Conservation (phyloP, 2,888 invertebrate species). For the Drosophila picticornis region DNA sequence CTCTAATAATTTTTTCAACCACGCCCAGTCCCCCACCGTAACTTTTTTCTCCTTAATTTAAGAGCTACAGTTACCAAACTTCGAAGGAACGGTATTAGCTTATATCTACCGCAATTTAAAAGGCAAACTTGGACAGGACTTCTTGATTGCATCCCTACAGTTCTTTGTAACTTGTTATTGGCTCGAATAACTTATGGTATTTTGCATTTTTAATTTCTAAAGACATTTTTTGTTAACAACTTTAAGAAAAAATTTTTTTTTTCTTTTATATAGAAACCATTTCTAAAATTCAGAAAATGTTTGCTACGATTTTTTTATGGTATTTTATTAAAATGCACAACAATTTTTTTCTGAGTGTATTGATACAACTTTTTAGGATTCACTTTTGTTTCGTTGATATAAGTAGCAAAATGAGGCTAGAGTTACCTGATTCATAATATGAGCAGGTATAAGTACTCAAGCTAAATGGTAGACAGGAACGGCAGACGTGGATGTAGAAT, state of each 20-base stretch:
- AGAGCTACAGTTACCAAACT: too few species aligned
- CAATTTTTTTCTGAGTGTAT: background rate
- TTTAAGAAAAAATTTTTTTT: background rate
- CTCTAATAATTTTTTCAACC: too few species aligned
- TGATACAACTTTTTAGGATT: too few species aligned
- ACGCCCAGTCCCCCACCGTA: too few species aligned
- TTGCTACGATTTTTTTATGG: background rate
- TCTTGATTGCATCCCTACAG: too few species aligned
- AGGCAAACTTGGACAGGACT: too few species aligned
- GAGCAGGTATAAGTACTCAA: background rate
- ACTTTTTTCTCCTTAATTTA: too few species aligned
- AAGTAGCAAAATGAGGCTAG: background rate
- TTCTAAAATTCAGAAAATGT: background rate
- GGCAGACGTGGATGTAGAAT: background rate
- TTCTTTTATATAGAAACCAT: background rate
- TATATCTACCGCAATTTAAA: too few species aligned
- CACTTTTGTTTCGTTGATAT: background rate
- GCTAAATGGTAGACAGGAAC: background rate
- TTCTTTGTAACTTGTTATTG: too few species aligned
- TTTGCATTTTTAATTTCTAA: background rate
- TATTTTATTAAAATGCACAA: background rate
- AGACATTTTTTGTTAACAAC: background rate
- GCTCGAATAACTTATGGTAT: too few species aligned
- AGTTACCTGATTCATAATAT: background rate
- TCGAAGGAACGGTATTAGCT: too few species aligned